A percentile compares a stretch with the other conserved stretches of the same genome.
These are phyloP conservation scores for Hydrolagus colliei DNA, from an alignment of 2,797 vertebrate genomes.

Conservation along the genomic window DNA sequence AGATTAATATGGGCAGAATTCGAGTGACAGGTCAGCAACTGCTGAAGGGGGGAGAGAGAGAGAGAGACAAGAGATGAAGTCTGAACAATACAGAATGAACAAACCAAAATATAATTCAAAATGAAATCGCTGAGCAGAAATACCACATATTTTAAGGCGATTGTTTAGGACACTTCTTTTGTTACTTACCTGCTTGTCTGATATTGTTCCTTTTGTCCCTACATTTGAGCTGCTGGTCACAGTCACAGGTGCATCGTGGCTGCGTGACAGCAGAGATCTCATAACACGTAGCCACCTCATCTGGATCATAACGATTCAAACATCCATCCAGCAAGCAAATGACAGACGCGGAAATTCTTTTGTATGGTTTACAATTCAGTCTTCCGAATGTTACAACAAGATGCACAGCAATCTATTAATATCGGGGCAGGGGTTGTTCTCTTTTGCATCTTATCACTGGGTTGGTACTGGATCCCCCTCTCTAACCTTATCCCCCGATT, in stretches of 20 bases:
- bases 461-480: neutral
- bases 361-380: slow-evolving; percentile 33
- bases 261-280: slow-evolving; percentile 43
- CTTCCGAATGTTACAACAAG: neutral
- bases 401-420: neutral
- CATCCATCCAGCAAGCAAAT: slow-evolving; percentile 36
- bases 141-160: neutral
- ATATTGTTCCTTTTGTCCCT: slow-evolving; percentile 47
- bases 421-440: neutral
- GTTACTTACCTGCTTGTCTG: slow-evolving; percentile 52
- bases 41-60: too few relatives aligned
- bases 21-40: too few relatives aligned
- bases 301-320: neutral
- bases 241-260: slow-evolving; percentile 50
- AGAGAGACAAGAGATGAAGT: neutral
- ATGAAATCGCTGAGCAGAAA: neutral
- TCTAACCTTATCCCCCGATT: slow-evolving; percentile 7
- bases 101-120: neutral
- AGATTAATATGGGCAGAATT: too few relatives aligned
- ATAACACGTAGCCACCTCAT: slow-evolving; percentile 60
- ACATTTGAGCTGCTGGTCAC: slow-evolving; percentile 48
- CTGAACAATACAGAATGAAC: neutral
- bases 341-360: slow-evolving; percentile 47
- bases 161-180: neutral
- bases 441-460: neutral